Conservation (phyloP, 2,113 vertebrate genomes). For the Malurus cyaneus region DNA sequence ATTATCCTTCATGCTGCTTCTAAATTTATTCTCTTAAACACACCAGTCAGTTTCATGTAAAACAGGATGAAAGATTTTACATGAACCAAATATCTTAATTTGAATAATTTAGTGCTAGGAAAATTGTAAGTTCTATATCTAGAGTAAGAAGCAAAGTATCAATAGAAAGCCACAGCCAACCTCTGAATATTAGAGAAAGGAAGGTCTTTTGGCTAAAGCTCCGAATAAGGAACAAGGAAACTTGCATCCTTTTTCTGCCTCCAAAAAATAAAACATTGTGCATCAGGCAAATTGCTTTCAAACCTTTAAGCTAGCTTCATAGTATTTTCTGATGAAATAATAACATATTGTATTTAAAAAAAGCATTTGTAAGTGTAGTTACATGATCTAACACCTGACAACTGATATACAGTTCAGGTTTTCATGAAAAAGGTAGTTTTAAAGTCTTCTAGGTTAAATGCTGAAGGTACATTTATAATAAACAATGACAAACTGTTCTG, state of each 20-base stretch:
- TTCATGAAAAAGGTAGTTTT: not conserved
- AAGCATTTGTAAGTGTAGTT: not conserved
- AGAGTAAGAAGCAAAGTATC: not conserved
- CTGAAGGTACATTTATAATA: not conserved
- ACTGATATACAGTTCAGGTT: not conserved
- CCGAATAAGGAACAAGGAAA: not conserved
- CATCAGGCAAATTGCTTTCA: not conserved
- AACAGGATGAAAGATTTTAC: not conserved
- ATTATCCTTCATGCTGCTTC: not conserved
- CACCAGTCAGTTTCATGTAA: not conserved
- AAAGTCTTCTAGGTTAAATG: not conserved
- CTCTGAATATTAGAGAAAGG: not conserved
- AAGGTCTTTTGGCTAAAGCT: not conserved
- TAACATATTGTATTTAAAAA: not conserved
- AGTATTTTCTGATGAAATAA: not conserved
- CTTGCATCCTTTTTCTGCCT: not conserved
- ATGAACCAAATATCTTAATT: not conserved
- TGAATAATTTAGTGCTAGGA: not conserved
- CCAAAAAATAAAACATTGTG: not conserved
- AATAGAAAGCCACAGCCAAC: not conserved
- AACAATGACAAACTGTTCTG: not conserved
- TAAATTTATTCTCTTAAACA: not conserved
- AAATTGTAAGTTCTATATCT: not conserved
- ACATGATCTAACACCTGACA: not conserved
- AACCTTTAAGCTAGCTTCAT: not conserved